phyloP scores from a whole-genome alignment of 2,797 vertebrate species.

The Toxotes lorentzi region DNA sequence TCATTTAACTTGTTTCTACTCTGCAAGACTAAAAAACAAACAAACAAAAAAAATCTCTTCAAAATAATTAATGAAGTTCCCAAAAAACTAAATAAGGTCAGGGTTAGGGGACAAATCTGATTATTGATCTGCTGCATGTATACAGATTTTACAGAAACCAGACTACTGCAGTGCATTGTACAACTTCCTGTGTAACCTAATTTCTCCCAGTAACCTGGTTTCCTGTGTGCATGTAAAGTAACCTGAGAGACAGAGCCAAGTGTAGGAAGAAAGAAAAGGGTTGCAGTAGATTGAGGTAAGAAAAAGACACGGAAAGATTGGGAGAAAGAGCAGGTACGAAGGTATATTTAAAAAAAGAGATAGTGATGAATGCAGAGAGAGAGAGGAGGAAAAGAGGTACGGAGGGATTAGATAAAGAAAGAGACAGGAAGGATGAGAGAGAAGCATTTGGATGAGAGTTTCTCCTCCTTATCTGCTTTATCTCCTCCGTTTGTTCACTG shows the following conservation, averaged over 20 bases:
- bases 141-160: conserved; percentile 16
- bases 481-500: conserved; percentile 68
- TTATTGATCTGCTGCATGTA: conserved; percentile 13
- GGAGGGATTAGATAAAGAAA: conserved; percentile 27
- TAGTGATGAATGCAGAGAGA: conserved; percentile 1
- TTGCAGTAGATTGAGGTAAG: conserved; percentile 26
- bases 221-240: conserved; percentile 33
- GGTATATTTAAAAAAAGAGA: conserved; percentile 32
- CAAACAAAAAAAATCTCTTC: background rate
- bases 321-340: conserved; percentile 23
- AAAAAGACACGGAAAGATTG: conserved; percentile 20
- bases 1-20: too few relatives aligned
- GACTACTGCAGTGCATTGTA: background rate
- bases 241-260: conserved; percentile 38
- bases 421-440: conserved; percentile 56
- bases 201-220: conserved; percentile 31
- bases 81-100: background rate
- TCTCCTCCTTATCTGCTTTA: conserved; percentile 74
- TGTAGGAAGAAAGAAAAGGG: conserved; percentile 33
- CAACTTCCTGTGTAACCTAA: conserved; percentile 44
- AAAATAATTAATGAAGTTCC: background rate
- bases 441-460: conserved; percentile 54
- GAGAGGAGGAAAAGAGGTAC: conserved; percentile 16
- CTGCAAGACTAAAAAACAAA: background rate
- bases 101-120: conserved; percentile 9